Evolutionary conservation across 1,140 invertebrate genomes (phyloP), one percentile per base, ranked within the genome.

Genomic region (Oryctes rhinoceros): DNA sequence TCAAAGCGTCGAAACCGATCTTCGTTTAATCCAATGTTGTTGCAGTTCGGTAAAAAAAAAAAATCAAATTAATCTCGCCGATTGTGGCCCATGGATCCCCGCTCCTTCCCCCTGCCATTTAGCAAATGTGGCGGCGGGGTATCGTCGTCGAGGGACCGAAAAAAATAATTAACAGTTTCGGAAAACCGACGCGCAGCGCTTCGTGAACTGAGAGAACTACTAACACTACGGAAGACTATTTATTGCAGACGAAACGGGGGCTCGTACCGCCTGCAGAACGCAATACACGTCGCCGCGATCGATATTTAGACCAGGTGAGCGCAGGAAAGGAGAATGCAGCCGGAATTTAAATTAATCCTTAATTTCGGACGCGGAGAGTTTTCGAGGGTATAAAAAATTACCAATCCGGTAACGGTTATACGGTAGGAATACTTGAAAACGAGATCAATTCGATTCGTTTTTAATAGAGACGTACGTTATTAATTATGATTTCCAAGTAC

Each of bases 131-230:
- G 18, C 65, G 24, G 65, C 65, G 24, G 10, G 18, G 24, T 10
- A 24, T 13, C 65, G 65, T 71, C 20, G 65, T 35, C 65, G 24
- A 24, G 65, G 35, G 65, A 37, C 65, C 35, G 65, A 37, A 71
- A 71, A 71, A 71, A 71, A 71, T 71, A 71, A 71, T 71, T 71
- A 71, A 71, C 65, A 71, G 65, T 71, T 71, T 71, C 65, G 24
- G 24, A 71, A 71, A 71, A 71, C 24, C 65, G 65, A 5, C 65
- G 24, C 65, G 7, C 24, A 37, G 9, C 11, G 65, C 20, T 37
- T 44, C 39, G 39, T 71, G 65, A 9, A 24, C 6, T 18, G 65
- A 4, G 65, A 37, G 20, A 71, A 71, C 65, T 59, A 71, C 65
- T 71, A 30, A 13, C 65, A 10, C 24, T 10, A 44, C 39, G 39